Evolutionary conservation across 2,797 vertebrate species (phyloP).

Genomic region (Danio choprae): DNA sequence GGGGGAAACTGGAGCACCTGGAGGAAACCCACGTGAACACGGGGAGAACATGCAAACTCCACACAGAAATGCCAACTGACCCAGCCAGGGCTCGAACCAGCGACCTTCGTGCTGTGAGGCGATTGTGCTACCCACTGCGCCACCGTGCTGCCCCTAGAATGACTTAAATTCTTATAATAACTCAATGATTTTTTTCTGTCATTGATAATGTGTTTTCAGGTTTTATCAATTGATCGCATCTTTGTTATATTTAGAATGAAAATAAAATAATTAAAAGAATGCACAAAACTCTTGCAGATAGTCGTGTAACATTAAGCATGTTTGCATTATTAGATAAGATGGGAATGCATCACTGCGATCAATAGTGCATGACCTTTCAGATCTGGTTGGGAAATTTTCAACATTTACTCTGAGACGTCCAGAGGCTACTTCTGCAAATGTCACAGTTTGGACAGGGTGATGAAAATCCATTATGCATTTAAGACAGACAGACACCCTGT

Average conservation of each 20-base stretch:
- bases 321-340: conserved; percentile 55
- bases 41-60: no score
- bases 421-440: conserved; percentile 77
- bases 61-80: no score
- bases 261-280: neutral
- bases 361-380: conserved; percentile 77
- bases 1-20: no score
- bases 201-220: neutral
- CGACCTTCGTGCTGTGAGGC: no score
- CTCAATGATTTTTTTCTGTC: no score
- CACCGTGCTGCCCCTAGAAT: no score
- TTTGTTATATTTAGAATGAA: neutral
- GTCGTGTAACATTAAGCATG: conserved; percentile 55
- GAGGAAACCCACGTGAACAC: no score
- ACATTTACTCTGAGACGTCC: conserved; percentile 63
- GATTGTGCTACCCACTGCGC: no score
- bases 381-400: conserved; percentile 68
- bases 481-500: conserved; percentile 63
- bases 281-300: neutral
- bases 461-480: conserved; percentile 76
- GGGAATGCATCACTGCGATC: conserved; percentile 71
- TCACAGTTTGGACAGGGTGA: conserved; percentile 64
- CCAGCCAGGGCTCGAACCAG: no score
- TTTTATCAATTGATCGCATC: neutral
- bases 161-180: no score